Evolutionary conservation across 1,140 invertebrate genomes (phyloP).

Genomic region (Bicyclus anynana): DNA sequence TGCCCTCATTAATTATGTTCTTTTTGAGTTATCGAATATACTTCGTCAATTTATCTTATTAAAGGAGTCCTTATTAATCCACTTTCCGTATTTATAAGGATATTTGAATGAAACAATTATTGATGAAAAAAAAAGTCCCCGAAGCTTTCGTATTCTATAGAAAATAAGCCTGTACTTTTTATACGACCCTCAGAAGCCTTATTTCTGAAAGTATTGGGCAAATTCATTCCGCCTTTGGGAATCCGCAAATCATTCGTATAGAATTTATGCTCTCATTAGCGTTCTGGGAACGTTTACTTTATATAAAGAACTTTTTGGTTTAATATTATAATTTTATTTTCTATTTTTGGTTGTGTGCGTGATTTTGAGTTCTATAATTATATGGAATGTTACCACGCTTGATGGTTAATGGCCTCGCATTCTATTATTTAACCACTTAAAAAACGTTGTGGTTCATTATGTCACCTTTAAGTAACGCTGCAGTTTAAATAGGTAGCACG

Average conservation of each 20-base stretch:
- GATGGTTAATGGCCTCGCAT: too few relatives aligned
- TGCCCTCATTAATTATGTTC: too few relatives aligned
- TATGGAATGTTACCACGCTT: too few relatives aligned
- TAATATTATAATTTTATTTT: neutral
- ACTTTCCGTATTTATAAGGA: neutral
- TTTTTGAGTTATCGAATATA: too few relatives aligned
- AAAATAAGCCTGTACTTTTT: neutral
- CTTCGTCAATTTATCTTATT: too few relatives aligned
- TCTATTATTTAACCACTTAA: too few relatives aligned
- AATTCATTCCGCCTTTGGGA: slow-evolving; percentile 4
- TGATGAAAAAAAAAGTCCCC: neutral
- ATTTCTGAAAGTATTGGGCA: slow-evolving; percentile 5
- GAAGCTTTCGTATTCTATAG: neutral
- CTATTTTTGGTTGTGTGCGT: too few relatives aligned
- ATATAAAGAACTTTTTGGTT: neutral
- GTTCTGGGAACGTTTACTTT: neutral
- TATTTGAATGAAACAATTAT: neutral
- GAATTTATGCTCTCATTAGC: slow-evolving; percentile 7
- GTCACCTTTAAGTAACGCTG: too few relatives aligned
- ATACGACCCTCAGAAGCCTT: neutral
- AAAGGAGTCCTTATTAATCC: too few relatives aligned
- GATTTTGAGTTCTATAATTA: too few relatives aligned
- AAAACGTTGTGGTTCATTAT: too few relatives aligned
- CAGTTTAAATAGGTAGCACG: too few relatives aligned
- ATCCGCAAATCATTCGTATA: slow-evolving; percentile 7